Conservation (phyloP, 2,888 invertebrate species). For the Adineta ricciae region DNA sequence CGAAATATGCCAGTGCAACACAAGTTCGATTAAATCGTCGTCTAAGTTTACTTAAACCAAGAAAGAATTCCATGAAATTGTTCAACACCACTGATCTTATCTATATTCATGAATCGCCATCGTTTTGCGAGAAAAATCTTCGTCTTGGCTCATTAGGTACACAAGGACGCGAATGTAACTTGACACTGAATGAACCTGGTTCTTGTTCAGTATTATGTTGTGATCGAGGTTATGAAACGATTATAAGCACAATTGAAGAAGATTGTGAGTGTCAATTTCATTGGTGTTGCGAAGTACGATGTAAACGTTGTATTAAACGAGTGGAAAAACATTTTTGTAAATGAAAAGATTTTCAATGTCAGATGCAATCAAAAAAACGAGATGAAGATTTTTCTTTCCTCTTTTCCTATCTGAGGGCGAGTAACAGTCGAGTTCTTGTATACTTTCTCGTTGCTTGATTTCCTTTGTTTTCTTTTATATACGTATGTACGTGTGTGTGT, state of each 20-base stretch:
- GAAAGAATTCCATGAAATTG: conserved; percentile 38
- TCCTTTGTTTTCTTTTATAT: not conserved
- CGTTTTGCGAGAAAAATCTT: conserved; percentile 75
- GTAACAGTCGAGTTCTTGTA: conserved; percentile 5
- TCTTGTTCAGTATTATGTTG: conserved; percentile 78
- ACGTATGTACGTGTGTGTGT: not conserved
- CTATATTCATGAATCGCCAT: conserved; percentile 76
- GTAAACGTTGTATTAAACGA: conserved; percentile 60
- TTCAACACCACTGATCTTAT: conserved; percentile 68
- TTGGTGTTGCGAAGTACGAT: conserved; percentile 80
- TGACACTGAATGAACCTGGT: conserved; percentile 71
- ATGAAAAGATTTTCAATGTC: not conserved
- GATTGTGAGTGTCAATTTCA: conserved; percentile 80
- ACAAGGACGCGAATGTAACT: conserved; percentile 69
- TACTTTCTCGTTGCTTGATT: not conserved
- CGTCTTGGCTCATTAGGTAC: conserved; percentile 74
- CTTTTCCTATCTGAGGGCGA: not conserved
- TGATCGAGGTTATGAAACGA: conserved; percentile 69
- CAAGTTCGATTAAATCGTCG: conserved; percentile 22
- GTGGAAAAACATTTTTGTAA: conserved; percentile 31
- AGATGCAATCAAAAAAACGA: not conserved
- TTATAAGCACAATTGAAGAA: conserved; percentile 69
- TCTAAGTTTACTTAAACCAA: conserved; percentile 9
- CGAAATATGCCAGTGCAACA: conserved; percentile 26
- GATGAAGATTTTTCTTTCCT: not conserved